These are phyloP conservation scores for Syritta pipiens DNA, from an alignment of 2,888 invertebrate species.

Conservation along the genomic window DNA sequence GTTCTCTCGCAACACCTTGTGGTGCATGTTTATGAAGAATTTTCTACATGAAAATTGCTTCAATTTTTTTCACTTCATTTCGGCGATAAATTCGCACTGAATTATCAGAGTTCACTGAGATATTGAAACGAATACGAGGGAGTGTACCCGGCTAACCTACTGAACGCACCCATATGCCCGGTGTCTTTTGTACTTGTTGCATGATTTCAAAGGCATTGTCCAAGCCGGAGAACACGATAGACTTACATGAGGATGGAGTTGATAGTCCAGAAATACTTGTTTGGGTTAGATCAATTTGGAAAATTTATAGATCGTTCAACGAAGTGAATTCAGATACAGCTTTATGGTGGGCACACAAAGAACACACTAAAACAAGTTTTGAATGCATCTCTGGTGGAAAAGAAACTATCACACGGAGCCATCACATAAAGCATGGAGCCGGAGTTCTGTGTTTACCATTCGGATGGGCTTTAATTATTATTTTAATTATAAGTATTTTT, in stretches of 20 bases:
- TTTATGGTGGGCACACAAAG: constrained; percentile 32
- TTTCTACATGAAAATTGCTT: too few relatives aligned
- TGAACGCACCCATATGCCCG: constrained; percentile 9
- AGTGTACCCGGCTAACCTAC: not conserved
- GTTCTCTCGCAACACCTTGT: too few relatives aligned
- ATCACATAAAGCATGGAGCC: constrained; percentile 23
- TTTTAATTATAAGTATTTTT: constrained; percentile 39
- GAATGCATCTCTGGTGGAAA: constrained; percentile 26
- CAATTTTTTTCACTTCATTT: not conserved
- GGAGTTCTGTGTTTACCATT: constrained; percentile 23
- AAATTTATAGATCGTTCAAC: constrained; percentile 59
- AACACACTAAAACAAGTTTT: constrained; percentile 38
- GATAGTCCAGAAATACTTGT: constrained; percentile 54
- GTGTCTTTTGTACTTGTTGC: constrained; percentile 8
- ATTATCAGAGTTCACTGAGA: constrained; percentile 15
- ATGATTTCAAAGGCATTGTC: not conserved
- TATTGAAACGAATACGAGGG: constrained; percentile 9
- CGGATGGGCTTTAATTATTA: constrained; percentile 20
- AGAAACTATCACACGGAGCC: constrained; percentile 17
- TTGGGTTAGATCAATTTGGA: constrained; percentile 49
- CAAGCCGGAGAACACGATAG: constrained; percentile 15
- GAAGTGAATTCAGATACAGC: constrained; percentile 39
- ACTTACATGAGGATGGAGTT: constrained; percentile 14
- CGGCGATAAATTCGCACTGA: constrained; percentile 18
- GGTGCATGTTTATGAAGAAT: too few relatives aligned